These are phyloP conservation scores for Scleropages formosus DNA, from an alignment of 2,797 vertebrate species.

Conservation along the genomic window DNA sequence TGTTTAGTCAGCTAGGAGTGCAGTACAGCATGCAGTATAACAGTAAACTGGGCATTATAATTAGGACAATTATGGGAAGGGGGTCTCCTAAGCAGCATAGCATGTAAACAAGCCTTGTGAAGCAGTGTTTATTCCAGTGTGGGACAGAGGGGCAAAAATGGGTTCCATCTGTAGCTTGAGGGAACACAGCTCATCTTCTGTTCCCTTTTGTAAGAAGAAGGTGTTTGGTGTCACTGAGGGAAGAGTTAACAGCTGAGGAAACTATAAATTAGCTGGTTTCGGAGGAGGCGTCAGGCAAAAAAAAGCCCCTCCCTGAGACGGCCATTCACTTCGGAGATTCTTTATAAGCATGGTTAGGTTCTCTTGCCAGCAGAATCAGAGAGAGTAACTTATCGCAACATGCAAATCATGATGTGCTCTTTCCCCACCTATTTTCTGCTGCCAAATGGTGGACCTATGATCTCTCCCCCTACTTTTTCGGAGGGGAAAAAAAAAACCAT, in stretches of 20 bases:
- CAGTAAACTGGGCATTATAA: conserved; percentile 64
- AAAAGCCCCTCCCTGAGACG: conserved; percentile 57
- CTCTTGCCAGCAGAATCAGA: conserved; percentile 49
- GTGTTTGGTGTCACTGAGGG: conserved; percentile 71
- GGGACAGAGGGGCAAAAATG: conserved; percentile 62
- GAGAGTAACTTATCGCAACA: neutral
- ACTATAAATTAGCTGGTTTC: conserved; percentile 65
- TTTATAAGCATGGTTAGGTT: conserved; percentile 61
- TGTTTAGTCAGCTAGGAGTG: conserved; percentile 65
- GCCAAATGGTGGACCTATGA: conserved; percentile 60
- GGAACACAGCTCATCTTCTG: conserved; percentile 46
- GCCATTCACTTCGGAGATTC: conserved; percentile 59
- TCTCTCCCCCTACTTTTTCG: too few relatives aligned
- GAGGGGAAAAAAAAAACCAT: too few relatives aligned
- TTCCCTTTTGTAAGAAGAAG: conserved; percentile 71
- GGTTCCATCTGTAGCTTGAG: conserved; percentile 66
- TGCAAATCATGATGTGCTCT: conserved; percentile 52
- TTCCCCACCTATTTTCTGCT: conserved; percentile 57
- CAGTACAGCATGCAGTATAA: conserved; percentile 59
- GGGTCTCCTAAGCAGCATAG: conserved; percentile 55
- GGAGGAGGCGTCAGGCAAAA: conserved; percentile 28
- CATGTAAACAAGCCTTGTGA: conserved; percentile 64
- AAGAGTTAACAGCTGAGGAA: conserved; percentile 64
- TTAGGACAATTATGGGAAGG: conserved; percentile 61
- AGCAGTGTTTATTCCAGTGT: conserved; percentile 55